phyloP scores from a whole-genome alignment of 2,113 vertebrate genomes.

The Acrocephalus arundinaceus region DNA sequence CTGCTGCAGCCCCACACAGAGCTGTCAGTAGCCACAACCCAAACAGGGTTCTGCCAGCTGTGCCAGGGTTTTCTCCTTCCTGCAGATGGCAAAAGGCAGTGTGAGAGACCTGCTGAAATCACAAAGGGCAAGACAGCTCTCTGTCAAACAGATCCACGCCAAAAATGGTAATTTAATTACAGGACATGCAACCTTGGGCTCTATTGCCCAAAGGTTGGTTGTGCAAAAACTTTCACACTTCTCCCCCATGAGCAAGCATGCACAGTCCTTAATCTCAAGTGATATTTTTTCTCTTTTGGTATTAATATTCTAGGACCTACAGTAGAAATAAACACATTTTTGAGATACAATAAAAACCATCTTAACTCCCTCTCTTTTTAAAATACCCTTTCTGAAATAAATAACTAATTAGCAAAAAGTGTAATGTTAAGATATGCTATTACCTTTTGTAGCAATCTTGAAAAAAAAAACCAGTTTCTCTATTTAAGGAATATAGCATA shows the following conservation, averaged over 20 bases:
- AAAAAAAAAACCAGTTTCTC: neutral
- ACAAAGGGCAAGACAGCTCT: neutral
- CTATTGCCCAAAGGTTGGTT: accelerated
- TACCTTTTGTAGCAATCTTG: neutral
- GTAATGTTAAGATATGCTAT: neutral
- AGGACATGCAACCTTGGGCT: neutral
- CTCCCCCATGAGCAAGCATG: neutral
- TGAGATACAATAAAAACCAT: neutral
- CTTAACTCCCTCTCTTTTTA: neutral
- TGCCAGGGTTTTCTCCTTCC: neutral
- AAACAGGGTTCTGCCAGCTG: neutral
- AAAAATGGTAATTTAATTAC: neutral
- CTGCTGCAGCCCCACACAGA: neutral
- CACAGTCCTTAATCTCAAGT: neutral
- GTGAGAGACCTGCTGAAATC: neutral
- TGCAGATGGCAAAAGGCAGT: neutral
- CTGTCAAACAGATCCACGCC: neutral
- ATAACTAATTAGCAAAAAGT: neutral
- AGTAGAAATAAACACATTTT: neutral
- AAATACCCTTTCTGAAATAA: neutral
- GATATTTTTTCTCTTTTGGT: neutral
- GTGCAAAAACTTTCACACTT: neutral
- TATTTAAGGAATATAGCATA: neutral
- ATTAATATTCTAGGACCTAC: neutral
- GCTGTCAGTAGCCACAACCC: accelerated